These are phyloP conservation scores for Lethenteron reissneri DNA, from an alignment of 2,113 vertebrate genomes.

Conservation along the genomic window DNA sequence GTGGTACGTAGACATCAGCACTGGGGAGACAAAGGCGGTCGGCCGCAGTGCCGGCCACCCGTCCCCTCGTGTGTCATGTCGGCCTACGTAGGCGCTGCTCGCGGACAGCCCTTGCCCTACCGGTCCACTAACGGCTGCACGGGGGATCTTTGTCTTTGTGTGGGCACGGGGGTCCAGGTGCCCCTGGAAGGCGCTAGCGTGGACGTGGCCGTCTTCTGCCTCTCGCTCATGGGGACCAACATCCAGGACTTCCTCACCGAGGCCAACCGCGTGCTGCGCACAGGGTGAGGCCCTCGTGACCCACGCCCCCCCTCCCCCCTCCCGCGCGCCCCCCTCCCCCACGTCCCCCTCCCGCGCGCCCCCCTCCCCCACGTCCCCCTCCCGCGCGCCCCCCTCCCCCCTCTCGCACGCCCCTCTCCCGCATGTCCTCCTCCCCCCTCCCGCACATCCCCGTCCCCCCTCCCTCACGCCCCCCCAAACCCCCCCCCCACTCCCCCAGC, in stretches of 20 bases:
- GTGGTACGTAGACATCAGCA: neutral
- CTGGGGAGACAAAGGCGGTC: neutral
- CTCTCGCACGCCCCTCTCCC: no score
- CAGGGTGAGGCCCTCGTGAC: slow-evolving; percentile 24
- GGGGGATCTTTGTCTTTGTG: no score
- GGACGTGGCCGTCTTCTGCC: slow-evolving; percentile 65
- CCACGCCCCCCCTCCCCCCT: no score
- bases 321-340: no score
- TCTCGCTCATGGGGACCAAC: slow-evolving; percentile 86
- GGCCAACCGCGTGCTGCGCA: slow-evolving; percentile 56
- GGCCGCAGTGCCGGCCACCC: neutral
- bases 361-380: no score
- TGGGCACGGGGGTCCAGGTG: slow-evolving; percentile 27
- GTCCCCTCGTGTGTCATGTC: neutral
- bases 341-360: no score
- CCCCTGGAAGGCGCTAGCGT: slow-evolving; percentile 37
- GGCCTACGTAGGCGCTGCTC: neutral
- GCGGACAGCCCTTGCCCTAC: neutral
- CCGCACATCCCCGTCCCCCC: no score
- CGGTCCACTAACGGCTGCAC: neutral
- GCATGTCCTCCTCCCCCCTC: no score
- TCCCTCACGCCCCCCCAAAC: no score
- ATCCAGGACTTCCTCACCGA: slow-evolving; percentile 56
- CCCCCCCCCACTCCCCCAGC: no score
- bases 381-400: no score